These are phyloP conservation scores for Euproctis similis DNA, from an alignment of 2,888 invertebrate species.

Conservation along the genomic window DNA sequence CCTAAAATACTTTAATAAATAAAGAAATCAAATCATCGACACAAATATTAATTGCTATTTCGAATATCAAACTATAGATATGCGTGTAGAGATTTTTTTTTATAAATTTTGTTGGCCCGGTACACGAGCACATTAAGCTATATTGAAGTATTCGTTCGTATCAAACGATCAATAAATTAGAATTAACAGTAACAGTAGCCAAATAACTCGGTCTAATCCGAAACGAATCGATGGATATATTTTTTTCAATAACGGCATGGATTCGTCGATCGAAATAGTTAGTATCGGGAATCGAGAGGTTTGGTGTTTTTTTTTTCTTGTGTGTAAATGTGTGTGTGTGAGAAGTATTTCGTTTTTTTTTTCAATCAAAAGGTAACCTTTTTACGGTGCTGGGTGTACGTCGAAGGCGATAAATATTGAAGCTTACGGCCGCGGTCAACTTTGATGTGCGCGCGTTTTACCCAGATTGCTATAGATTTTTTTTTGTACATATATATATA, in stretches of 20 bases:
- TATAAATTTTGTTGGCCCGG: slow-evolving; percentile 8
- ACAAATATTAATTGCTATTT: too few relatives aligned
- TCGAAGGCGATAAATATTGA: slow-evolving; percentile 60
- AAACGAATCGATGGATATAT: slow-evolving; percentile 57
- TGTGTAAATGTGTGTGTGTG: too few relatives aligned
- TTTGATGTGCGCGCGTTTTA: slow-evolving; percentile 52
- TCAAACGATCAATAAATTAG: slow-evolving; percentile 58
- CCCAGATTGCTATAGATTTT: slow-evolving; percentile 42
- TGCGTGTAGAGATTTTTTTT: too few relatives aligned
- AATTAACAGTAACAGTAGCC: slow-evolving; percentile 63
- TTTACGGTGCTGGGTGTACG: slow-evolving; percentile 51
- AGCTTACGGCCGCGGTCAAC: slow-evolving; percentile 64
- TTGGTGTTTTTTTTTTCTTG: slow-evolving; percentile 36
- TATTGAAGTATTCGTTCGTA: slow-evolving; percentile 13
- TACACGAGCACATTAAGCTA: too few relatives aligned
- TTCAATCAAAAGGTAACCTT: slow-evolving; percentile 62
- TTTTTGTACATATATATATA: slow-evolving; percentile 27
- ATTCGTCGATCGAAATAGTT: slow-evolving; percentile 28
- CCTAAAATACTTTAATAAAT: slow-evolving; percentile 32
- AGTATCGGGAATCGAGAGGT: slow-evolving; percentile 22
- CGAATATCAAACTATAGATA: too few relatives aligned
- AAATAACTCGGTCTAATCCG: slow-evolving; percentile 60
- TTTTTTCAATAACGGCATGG: slow-evolving; percentile 61
- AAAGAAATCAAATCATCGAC: too few relatives aligned
- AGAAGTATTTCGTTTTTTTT: slow-evolving; percentile 59